Conservation (phyloP, 1,140 invertebrate genomes). For the Drosophila malerkotliana region DNA sequence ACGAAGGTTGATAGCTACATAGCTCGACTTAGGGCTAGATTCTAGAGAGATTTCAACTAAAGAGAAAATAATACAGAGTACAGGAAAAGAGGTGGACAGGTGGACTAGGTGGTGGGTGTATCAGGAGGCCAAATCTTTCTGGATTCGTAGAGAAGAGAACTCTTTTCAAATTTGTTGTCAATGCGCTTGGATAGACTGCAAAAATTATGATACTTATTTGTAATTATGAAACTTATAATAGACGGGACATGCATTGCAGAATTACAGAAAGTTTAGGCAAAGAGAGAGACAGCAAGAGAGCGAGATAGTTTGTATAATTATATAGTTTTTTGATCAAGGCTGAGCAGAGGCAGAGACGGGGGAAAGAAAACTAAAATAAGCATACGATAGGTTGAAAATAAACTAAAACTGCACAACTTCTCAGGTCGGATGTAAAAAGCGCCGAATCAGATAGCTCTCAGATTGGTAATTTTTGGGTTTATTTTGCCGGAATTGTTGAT, state of each 20-base stretch:
- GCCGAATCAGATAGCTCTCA: conserved; percentile 44
- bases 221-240: conserved; percentile 43
- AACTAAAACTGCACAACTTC: conserved; percentile 36
- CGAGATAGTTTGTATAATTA: conserved; percentile 18
- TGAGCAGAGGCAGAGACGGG: conserved; percentile 26
- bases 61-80: conserved; percentile 36
- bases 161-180: conserved; percentile 71
- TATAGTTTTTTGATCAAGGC: conserved; percentile 1
- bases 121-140: conserved; percentile 40
- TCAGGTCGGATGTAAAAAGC: conserved; percentile 51
- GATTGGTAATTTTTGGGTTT: conserved; percentile 7
- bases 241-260: conserved; percentile 68
- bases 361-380: conserved; percentile 25
- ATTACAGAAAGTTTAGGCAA: conserved; percentile 60
- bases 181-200: conserved; percentile 23
- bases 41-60: conserved; percentile 38
- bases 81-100: conserved; percentile 1
- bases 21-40: conserved; percentile 29
- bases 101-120: neutral
- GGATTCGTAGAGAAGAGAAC: conserved; percentile 54
- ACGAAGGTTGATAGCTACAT: conserved; percentile 50
- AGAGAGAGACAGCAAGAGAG: conserved; percentile 49
- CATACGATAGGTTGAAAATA: conserved; percentile 41
- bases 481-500: conserved; percentile 22
- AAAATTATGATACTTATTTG: conserved; percentile 52